These are phyloP conservation scores for Nemopilema nomurai DNA, from an alignment of 30 jellyfish, hydroid and myxozoan genomes.

Conservation along the genomic window DNA sequence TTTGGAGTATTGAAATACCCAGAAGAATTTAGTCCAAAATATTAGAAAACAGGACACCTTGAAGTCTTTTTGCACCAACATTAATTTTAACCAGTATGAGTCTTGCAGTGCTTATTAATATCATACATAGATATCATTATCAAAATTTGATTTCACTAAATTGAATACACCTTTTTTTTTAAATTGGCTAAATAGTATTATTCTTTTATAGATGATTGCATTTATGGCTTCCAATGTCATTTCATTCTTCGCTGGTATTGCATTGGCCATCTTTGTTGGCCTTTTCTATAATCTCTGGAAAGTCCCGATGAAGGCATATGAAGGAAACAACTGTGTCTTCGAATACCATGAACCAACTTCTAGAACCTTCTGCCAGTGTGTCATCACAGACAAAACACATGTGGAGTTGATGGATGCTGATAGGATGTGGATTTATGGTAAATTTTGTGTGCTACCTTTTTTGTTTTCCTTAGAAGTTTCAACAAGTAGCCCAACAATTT, in stretches of 20 bases:
- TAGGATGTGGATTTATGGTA: slow-evolving; percentile 65
- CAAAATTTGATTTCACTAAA: no score
- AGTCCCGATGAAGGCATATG: slow-evolving; percentile 62
- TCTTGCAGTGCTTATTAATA: no score
- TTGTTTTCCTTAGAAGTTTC: not conserved
- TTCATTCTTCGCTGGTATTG: slow-evolving; percentile 77
- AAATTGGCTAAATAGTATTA: no score
- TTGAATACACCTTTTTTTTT: no score
- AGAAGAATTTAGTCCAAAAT: no score
- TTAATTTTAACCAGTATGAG: no score
- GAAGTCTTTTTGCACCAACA: no score
- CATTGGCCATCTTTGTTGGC: slow-evolving; percentile 65
- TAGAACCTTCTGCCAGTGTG: slow-evolving; percentile 50
- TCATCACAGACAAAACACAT: slow-evolving; percentile 21
- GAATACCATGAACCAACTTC: slow-evolving; percentile 65
- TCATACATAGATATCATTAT: no score
- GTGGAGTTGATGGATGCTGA: slow-evolving; percentile 58
- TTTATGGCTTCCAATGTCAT: slow-evolving; percentile 81
- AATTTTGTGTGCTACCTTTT: not conserved
- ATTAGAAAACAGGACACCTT: no score
- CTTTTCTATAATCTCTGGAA: slow-evolving; percentile 57
- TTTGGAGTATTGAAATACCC: no score
- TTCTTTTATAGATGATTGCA: slow-evolving; percentile 76
- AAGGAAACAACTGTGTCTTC: slow-evolving; percentile 30
- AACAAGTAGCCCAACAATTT: not conserved